phyloP scores from a whole-genome alignment of 2,888 invertebrate genomes.

The Abscondita cerata region DNA sequence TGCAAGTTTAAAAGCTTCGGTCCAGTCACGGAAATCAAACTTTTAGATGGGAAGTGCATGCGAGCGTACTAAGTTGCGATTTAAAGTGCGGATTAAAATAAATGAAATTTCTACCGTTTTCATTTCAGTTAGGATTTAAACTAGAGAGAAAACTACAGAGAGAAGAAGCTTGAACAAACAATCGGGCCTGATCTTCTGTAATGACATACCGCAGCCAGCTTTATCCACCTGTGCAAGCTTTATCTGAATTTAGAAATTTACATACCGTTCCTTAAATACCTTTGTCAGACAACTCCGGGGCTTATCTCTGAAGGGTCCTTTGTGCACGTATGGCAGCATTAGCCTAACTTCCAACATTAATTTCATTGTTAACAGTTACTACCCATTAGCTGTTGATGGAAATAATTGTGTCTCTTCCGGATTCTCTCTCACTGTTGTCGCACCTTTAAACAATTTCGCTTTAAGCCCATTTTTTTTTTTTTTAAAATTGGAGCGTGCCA shows the following conservation, averaged over 20 bases:
- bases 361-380: slow-evolving; percentile 33
- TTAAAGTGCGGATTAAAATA: slow-evolving; percentile 34
- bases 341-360: slow-evolving; percentile 32
- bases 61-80: slow-evolving; percentile 21
- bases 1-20: slow-evolving; percentile 4
- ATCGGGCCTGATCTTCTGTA: slow-evolving; percentile 40
- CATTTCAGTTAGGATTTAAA: slow-evolving; percentile 31
- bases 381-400: slow-evolving; percentile 27
- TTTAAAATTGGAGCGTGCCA: not conserved
- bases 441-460: slow-evolving; percentile 10
- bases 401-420: slow-evolving; percentile 21
- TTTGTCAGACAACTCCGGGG: slow-evolving; percentile 37
- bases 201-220: slow-evolving; percentile 43
- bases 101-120: slow-evolving; percentile 37
- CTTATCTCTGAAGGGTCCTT: slow-evolving; percentile 37
- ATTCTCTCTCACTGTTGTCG: slow-evolving; percentile 11
- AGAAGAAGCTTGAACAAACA: slow-evolving; percentile 38
- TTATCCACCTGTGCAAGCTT: slow-evolving; percentile 44
- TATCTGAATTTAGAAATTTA: slow-evolving; percentile 42
- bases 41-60: slow-evolving; percentile 14
- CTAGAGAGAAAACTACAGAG: slow-evolving; percentile 31
- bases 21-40: slow-evolving; percentile 15
- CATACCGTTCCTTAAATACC: slow-evolving; percentile 44
- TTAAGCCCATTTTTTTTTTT: not conserved
- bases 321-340: slow-evolving; percentile 33